Evolutionary conservation across 1,140 invertebrate genomes (phyloP).

Genomic region (Ceratina japonica): DNA sequence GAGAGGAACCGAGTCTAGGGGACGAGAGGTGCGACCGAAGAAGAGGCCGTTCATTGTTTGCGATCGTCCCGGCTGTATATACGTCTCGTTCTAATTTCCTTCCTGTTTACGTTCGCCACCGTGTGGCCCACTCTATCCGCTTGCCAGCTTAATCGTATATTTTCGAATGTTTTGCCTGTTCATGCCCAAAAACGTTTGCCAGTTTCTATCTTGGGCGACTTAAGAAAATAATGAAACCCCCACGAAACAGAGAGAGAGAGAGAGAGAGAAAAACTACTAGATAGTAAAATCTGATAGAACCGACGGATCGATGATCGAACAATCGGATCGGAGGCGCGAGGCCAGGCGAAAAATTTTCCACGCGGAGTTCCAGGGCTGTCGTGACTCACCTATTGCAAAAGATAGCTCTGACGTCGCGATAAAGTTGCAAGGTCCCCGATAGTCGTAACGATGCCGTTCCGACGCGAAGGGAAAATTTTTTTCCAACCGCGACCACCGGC

Average conservation of each 20-base stretch:
- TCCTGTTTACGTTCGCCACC: conserved; percentile 31
- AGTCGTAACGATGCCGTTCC: neutral
- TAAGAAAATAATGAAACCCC: too few species aligned
- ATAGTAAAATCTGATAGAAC: too few species aligned
- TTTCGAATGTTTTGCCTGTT: neutral
- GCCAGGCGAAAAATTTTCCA: conserved; percentile 7
- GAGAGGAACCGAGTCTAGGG: neutral
- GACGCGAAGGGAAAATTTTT: neutral
- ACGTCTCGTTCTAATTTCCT: conserved; percentile 37
- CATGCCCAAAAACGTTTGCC: neutral
- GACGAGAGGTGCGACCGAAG: neutral
- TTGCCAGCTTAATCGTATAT: neutral
- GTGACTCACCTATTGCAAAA: conserved; percentile 16
- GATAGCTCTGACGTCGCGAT: conserved; percentile 20
- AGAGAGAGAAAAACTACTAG: too few species aligned
- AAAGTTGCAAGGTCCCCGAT: conserved; percentile 30
- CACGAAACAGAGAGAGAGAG: too few species aligned
- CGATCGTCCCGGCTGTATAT: conserved; percentile 21
- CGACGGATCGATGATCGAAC: too few species aligned
- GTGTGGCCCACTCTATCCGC: neutral
- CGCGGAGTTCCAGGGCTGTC: neutral
- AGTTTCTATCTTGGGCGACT: neutral
- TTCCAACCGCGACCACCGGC: too few species aligned
- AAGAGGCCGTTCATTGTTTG: conserved; percentile 41
- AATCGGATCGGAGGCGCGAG: too few species aligned